These are phyloP conservation scores for Montipora efflorescens DNA, from an alignment of 64 coral and sea anemone species.

Conservation along the genomic window DNA sequence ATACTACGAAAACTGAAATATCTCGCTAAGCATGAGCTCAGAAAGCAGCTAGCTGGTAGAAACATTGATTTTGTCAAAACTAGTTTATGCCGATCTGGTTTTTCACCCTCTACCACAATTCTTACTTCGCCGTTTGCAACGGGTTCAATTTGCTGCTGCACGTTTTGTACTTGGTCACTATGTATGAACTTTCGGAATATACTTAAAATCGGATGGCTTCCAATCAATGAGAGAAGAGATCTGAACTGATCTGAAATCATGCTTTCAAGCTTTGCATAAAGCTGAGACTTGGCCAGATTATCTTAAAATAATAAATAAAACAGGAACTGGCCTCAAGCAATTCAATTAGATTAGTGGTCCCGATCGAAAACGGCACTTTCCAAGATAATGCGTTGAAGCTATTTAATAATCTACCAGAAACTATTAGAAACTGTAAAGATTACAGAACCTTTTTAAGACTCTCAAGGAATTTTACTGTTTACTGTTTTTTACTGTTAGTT, in stretches of 20 bases:
- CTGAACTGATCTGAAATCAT: not conserved
- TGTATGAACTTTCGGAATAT: not conserved
- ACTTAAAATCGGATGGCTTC: slow-evolving; percentile 42
- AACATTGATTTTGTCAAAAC: slow-evolving; percentile 52
- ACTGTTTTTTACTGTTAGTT: no score
- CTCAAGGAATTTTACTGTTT: not conserved
- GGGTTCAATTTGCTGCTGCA: slow-evolving; percentile 52
- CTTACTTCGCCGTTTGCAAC: slow-evolving; percentile 65
- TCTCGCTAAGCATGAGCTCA: no score
- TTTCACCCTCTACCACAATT: slow-evolving; percentile 66
- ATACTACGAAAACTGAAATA: no score
- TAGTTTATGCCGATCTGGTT: slow-evolving; percentile 46
- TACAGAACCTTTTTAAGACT: slow-evolving; percentile 6
- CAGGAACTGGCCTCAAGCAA: slow-evolving; percentile 31
- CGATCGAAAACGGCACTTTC: slow-evolving; percentile 20
- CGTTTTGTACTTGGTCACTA: slow-evolving; percentile 44
- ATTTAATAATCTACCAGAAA: slow-evolving; percentile 34
- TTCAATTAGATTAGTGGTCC: slow-evolving; percentile 39
- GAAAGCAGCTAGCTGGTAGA: not conserved
- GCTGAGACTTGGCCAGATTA: slow-evolving; percentile 25
- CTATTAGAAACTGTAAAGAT: slow-evolving; percentile 17
- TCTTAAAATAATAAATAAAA: slow-evolving; percentile 38
- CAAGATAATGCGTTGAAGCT: slow-evolving; percentile 28
- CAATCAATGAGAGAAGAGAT: not conserved
- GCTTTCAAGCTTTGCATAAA: slow-evolving; percentile 35